Base-by-base conservation (phyloP, 1,140 invertebrate species). In the Trichonephila inaurata region DNA sequence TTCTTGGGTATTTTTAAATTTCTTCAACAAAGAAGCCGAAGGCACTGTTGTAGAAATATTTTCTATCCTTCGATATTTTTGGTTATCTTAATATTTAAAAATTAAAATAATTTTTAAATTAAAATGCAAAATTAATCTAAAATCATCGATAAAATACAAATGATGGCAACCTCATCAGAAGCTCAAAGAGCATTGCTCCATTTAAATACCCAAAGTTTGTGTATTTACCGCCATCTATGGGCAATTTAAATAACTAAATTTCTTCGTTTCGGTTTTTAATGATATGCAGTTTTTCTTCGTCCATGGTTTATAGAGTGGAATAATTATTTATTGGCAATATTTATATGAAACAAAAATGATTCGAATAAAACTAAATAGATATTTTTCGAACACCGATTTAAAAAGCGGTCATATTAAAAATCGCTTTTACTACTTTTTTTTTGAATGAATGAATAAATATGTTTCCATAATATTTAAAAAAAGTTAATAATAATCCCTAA, bases 161-260 rank as follows among this genome's bases (percentile, higher is more conserved):
- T 60, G 0, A 16, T 89, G 88, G 64, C 40, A 72, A 69, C 61
- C 66, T 44, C 5, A 87, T 77, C 72, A 77, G 14, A 12, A 77
- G 72, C 62, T 19, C 24, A 40, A 28, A 77, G 72, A 58, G 51
- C 83, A 61, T 16, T n/a, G 51, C 83, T 85, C 24, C 83, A 83
- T 85, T 92, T 92, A 92, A 92, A 92, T 92, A n/a, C 81, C 28
- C 61, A 28, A 66, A 10, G 18, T 82, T 64, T 91, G 90, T 10
- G 40, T 85, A 69, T 51, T 51, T n/a, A 92, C 69, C 82, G 90
- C 90, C 90, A 92, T 92, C 90, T 92, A 40, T 92, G 62, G 81
- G 10, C 24, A 8, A 40, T 8, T 61, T 83, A 51, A 21, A n/a
- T 24, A 92, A 85, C 83, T 85, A 58, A 58, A n/a, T 58, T 83